Base-by-base conservation (phyloP, 2,888 invertebrate genomes). In the Notodonta ziczac region DNA sequence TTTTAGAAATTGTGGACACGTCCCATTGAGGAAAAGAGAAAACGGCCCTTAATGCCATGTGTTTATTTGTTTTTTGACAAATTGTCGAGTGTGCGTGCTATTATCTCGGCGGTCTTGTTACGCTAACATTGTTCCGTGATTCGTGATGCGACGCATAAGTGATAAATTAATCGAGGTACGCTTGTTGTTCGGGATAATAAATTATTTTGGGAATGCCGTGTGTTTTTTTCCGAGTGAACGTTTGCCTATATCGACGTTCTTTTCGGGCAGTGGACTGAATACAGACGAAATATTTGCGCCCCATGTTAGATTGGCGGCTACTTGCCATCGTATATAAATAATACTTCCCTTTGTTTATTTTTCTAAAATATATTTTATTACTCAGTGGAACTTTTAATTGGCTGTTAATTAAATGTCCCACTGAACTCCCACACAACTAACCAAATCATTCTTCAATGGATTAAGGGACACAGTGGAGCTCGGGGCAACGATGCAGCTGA, bases 1-100 rank as follows among this genome's bases (percentile, higher is more conserved):
- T 78, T 82, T 82, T 76, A 80, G 72, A 78, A 81, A 83, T 81
- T 79, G 80, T 80, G 78, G 73, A 82, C 83, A 80, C 78, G 83
- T 79, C 68, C 67, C 66, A 69, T 76, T 69, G 72, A 59, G 69
- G 65, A 68, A 68, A 65, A 65, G 67, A 68, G 65, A 68, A 68
- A 65, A 65, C 67, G 67, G 68, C 70, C 67, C 63, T 67, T 75
- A 77, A 81, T 77, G 74, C 70, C 67, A 77, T 64, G 75, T 78
- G 78, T 77, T 81, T 78, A 79, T 78, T 79, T 69, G 66, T 67
- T 69, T 73, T 78, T 77, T 80, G 76, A 78, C 77, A 80, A 77
- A 81, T 78, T 44, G 72, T 70, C 62, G 58, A 48, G 60, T 58
- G 46, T 56, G 60, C 24, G 61, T 59, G 35, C 57, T 57, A 54